Evolutionary conservation across 2,888 invertebrate genomes (phyloP), one percentile per base, ranked within the genome.

Genomic region (Buathra laborator): DNA sequence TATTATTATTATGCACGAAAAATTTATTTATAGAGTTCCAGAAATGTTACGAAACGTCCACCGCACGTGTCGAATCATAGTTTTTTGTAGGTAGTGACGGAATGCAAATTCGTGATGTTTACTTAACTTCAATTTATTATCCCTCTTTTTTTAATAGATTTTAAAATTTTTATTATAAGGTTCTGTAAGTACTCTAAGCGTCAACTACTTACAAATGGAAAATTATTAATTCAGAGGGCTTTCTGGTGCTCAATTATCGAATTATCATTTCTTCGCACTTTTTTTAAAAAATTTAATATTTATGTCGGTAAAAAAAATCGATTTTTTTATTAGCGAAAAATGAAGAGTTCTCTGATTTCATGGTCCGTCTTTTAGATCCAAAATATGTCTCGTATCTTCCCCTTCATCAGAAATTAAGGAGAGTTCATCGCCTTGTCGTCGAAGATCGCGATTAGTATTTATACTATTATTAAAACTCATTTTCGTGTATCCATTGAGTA

Each of bases 371-470:
- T 37, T 37, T 9, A 9, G 37, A 37, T 37, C 5, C 37, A 37
- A 37, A 37, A 7, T 37, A 37, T 24, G 37, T 37, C 37, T 2
- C 9, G 37, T 37, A 37, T 37, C 37, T 37, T 37, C 9, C 6
- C 37, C 37, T 37, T 37, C 9, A 37, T 24, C 1, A 0, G 53
- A 3, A 72, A 51, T 10, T 29, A 1, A 24, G 2, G 7, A 4
- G 43, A 76, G 48, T 76, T 66, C n/a, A 37, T 76, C 16, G 19
- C 19, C 48, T 67, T 32, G 12, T 46, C 32, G n/a, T 46, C 32
- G n/a, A n/a, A 43, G 37, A 44, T 48, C 32, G n/a, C 32, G 46
- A 59, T 59, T n/a, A n/a, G 14, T n/a, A 14, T 37, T 37, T 37
- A 37, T 29, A 59, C 24, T 43, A 53, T 44, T 44, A 67, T 77